Evolutionary conservation across 2,797 vertebrate species (phyloP).

Genomic region (Anisognathus igniventris): DNA sequence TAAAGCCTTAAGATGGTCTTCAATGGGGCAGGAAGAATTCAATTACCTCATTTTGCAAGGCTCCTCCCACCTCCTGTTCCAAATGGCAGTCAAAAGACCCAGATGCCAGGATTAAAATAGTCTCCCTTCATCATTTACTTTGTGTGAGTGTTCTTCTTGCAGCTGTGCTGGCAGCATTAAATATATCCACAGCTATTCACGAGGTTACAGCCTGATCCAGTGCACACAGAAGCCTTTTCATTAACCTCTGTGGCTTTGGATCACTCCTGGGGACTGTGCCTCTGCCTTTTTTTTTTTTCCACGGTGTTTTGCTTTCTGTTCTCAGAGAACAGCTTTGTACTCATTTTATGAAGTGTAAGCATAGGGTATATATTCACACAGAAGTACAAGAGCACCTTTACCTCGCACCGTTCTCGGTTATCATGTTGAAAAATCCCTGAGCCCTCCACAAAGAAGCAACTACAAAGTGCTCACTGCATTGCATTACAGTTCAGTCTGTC

Average conservation of each 20-base stretch:
- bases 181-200: slow-evolving; percentile 3
- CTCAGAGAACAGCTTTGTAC: neutral
- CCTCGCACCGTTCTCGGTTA: neutral
- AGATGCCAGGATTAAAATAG: slow-evolving; percentile 51
- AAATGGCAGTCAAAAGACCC: slow-evolving; percentile 23
- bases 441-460: neutral
- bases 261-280: neutral
- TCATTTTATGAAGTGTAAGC: neutral
- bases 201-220: neutral
- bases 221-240: slow-evolving; percentile 20
- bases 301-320: neutral
- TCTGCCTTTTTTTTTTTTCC: neutral
- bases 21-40: neutral
- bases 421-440: neutral
- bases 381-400: neutral
- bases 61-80: slow-evolving; percentile 14
- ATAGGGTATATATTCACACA: neutral
- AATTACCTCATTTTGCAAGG: neutral
- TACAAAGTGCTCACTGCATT: neutral
- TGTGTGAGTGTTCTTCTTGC: slow-evolving; percentile 16
- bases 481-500: neutral
- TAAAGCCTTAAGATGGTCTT: neutral
- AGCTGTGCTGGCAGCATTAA: slow-evolving; percentile 55
- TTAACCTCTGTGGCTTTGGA: neutral
- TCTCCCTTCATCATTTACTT: slow-evolving; percentile 21